Evolutionary conservation across 2,113 vertebrate species (phyloP).

Genomic region (Sinosuthora webbiana): DNA sequence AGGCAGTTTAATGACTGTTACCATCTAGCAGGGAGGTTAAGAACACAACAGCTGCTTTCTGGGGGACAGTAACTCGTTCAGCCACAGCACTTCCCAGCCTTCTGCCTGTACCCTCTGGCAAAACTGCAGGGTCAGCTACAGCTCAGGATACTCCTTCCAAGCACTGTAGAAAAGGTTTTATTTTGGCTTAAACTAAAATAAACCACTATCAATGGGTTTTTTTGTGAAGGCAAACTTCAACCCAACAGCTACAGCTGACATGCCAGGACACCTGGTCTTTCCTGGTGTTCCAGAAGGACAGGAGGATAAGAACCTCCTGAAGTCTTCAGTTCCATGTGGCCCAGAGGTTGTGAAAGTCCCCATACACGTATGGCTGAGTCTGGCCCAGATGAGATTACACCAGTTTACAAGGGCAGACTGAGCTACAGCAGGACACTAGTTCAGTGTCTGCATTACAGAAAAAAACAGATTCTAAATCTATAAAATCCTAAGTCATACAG

Average conservation of each 20-base stretch:
- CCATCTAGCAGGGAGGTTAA: neutral
- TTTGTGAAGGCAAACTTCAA: neutral
- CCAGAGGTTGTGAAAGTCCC: neutral
- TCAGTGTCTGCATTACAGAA: neutral
- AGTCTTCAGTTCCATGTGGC: neutral
- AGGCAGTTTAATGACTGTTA: neutral
- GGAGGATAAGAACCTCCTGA: neutral
- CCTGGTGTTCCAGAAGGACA: neutral
- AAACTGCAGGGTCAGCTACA: neutral
- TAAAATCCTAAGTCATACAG: neutral
- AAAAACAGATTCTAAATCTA: neutral
- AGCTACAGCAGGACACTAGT: neutral
- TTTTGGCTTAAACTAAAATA: neutral
- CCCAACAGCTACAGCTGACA: neutral
- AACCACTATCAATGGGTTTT: neutral
- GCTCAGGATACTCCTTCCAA: neutral
- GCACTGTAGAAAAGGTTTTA: neutral
- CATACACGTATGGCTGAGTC: rapidly evolving
- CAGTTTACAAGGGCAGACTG: neutral
- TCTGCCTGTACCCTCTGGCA: neutral
- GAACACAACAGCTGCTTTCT: neutral
- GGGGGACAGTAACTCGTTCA: neutral
- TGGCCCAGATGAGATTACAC: neutral
- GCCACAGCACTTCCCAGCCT: neutral
- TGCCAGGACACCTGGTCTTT: neutral